phyloP scores from a whole-genome alignment of 1,140 invertebrate genomes.

The Calephelis nemesis region DNA sequence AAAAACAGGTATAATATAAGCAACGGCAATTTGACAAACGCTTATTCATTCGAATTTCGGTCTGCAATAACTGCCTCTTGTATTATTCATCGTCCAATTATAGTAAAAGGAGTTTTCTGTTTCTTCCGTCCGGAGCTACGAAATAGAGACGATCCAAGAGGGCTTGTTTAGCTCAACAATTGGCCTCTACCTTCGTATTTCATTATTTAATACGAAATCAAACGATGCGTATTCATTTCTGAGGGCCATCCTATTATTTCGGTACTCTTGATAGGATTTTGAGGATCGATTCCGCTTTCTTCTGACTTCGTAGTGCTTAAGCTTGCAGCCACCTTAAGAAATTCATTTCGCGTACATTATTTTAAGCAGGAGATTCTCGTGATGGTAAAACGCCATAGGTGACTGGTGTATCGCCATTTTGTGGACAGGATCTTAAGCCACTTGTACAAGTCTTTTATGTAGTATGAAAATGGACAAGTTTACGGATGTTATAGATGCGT shows the following conservation, averaged over 20 bases:
- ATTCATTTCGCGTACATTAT: not conserved
- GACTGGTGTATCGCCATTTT: too few relatives aligned
- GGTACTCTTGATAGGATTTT: conserved; percentile 23
- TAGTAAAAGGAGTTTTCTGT: conserved; percentile 71
- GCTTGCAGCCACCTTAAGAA: not conserved
- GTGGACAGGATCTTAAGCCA: too few relatives aligned
- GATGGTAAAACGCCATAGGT: too few relatives aligned
- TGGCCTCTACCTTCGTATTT: conserved; percentile 47
- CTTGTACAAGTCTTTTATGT: too few relatives aligned
- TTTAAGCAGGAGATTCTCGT: too few relatives aligned
- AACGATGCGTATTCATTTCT: conserved; percentile 44
- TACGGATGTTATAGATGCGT: too few relatives aligned
- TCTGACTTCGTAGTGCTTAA: not conserved
- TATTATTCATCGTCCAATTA: conserved; percentile 77
- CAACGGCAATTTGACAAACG: conserved; percentile 38
- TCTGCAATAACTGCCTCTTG: conserved; percentile 67
- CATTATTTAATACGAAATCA: conserved; percentile 64
- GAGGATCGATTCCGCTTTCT: conserved; percentile 22
- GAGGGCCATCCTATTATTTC: conserved; percentile 36
- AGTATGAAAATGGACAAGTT: too few relatives aligned
- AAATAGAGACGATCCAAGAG: conserved; percentile 41
- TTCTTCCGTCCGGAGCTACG: conserved; percentile 41
- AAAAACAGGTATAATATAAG: conserved; percentile 22
- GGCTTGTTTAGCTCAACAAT: conserved; percentile 60
- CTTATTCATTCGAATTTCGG: conserved; percentile 63